Conservation (phyloP, 1,140 invertebrate genomes). For the Ostrea edulis region DNA sequence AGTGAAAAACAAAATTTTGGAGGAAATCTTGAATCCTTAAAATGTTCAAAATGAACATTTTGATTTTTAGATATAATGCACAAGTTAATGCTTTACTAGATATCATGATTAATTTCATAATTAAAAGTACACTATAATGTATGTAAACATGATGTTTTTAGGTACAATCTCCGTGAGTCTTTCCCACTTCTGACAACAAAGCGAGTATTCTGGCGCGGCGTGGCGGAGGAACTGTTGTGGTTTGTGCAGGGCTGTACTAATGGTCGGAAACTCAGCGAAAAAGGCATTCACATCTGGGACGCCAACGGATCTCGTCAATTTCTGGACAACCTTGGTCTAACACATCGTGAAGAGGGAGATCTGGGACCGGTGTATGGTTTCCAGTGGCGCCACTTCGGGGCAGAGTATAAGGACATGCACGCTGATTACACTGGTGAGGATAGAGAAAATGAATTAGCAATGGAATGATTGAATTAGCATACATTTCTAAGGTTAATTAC, state of each 20-base stretch:
- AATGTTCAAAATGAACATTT: too few relatives aligned
- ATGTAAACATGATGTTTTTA: background rate
- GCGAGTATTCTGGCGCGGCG: conserved; percentile 94
- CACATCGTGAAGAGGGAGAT: conserved; percentile 94
- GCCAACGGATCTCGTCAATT: conserved; percentile 95
- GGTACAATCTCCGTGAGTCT: background rate
- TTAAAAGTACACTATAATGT: too few relatives aligned
- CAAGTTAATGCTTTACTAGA: too few relatives aligned
- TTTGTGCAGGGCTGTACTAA: conserved; percentile 97
- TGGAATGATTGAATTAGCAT: too few relatives aligned
- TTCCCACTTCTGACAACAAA: conserved; percentile 98
- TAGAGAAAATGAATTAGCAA: background rate
- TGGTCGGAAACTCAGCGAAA: conserved; percentile 90
- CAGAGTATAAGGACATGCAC: conserved; percentile 91
- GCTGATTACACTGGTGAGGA: conserved; percentile 87
- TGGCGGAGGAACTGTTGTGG: conserved; percentile 94
- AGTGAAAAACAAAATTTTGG: too few relatives aligned
- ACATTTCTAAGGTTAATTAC: too few relatives aligned
- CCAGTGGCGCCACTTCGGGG: conserved; percentile 99
- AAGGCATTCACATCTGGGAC: conserved; percentile 98
- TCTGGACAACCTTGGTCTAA: conserved; percentile 93
- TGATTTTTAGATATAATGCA: too few relatives aligned
- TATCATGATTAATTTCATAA: too few relatives aligned
- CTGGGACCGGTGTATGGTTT: conserved; percentile 99
- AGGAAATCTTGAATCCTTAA: too few relatives aligned